A percentile compares a stretch with the other conserved stretches of the same genome.
Evolutionary conservation across 2,113 vertebrate species (phyloP).

Genomic region (Syrmaticus mikado): DNA sequence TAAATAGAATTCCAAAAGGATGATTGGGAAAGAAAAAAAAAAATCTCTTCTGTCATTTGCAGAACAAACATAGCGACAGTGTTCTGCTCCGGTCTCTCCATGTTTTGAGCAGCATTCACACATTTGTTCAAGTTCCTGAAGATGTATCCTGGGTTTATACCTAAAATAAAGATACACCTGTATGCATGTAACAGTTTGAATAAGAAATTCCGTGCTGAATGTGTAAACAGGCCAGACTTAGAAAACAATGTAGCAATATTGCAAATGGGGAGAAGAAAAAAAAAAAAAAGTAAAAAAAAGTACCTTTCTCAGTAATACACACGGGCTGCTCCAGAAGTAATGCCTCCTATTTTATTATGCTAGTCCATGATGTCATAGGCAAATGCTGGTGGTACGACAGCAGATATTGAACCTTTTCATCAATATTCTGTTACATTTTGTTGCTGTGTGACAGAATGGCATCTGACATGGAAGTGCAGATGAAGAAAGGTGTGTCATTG

Average conservation of each 20-base stretch:
- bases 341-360: too few relatives aligned
- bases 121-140: neutral
- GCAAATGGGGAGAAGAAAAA: constrained; percentile 33
- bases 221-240: constrained; percentile 41
- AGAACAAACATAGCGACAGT: neutral
- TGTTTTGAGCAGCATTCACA: neutral
- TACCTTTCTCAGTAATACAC: constrained; percentile 19
- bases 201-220: constrained; percentile 40
- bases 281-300: constrained; percentile 34
- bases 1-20: neutral
- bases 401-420: too few relatives aligned
- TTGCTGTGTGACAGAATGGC: too few relatives aligned
- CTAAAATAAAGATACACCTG: neutral
- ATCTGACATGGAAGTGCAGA: too few relatives aligned
- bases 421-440: too few relatives aligned
- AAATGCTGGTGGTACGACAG: too few relatives aligned
- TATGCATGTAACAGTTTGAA: neutral
- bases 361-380: too few relatives aligned
- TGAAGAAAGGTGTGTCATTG: too few relatives aligned
- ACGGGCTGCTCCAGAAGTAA: neutral
- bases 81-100: neutral
- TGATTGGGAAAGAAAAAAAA: neutral
- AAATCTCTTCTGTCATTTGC: neutral
- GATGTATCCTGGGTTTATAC: neutral
- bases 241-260: neutral